phyloP scores from a whole-genome alignment of 1,140 invertebrate species.

The Brachionus manjavacas region DNA sequence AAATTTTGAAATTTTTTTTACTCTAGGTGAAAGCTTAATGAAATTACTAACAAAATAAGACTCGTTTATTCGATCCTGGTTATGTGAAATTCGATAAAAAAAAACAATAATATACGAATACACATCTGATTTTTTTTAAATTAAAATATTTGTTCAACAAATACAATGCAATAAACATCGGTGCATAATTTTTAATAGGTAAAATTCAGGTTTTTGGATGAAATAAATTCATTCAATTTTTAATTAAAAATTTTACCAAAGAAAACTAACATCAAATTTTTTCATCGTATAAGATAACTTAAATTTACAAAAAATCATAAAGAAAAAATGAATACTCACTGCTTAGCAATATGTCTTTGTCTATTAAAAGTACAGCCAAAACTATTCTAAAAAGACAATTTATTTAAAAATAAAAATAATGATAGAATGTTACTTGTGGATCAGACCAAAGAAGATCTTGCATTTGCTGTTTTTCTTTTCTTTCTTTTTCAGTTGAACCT shows the following conservation, averaged over 20 bases:
- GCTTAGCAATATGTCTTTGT: slow-evolving; percentile 40
- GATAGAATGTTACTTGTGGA: slow-evolving; percentile 57
- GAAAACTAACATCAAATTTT: neutral
- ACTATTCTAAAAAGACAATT: neutral
- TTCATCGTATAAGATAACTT: neutral
- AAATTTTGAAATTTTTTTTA: too few species aligned
- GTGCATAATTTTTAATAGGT: too few species aligned
- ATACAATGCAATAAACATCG: too few species aligned
- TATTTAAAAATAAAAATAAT: neutral
- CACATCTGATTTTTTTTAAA: too few species aligned
- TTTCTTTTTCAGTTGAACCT: neutral
- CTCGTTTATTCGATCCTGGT: too few species aligned
- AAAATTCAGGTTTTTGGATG: too few species aligned
- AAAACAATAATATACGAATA: too few species aligned
- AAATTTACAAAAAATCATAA: neutral
- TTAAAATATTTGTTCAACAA: too few species aligned
- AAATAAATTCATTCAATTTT: neutral
- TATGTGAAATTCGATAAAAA: too few species aligned
- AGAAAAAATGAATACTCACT: neutral
- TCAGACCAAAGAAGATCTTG: slow-evolving; percentile 90
- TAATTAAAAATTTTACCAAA: neutral
- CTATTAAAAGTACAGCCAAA: slow-evolving; percentile 17
- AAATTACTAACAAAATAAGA: too few species aligned
- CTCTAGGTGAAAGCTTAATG: too few species aligned
- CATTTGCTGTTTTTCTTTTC: slow-evolving; percentile 50